Base-by-base conservation (phyloP, 2,797 vertebrate species). In the Hypotaenidia philippensis region DNA sequence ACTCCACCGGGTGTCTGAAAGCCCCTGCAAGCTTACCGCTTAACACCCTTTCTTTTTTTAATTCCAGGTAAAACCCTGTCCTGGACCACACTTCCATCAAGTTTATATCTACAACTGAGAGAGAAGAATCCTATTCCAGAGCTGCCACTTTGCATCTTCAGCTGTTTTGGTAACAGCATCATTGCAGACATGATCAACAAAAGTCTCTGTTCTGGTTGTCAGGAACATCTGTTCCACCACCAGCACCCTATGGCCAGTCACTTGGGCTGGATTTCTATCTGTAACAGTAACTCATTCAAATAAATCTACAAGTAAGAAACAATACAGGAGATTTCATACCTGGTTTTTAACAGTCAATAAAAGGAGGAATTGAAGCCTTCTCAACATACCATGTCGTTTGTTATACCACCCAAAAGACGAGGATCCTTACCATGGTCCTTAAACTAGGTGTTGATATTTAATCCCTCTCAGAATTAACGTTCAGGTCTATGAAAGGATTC, bases 381-480 rank as follows among this genome's bases (percentile, higher is more conserved):
- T 78, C 29, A 8, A 26, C 1, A 6, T 13, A 61, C 18, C 6
- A 1, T 1, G 7, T 12, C 6, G 16, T 32, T 26, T 65, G n/a
- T 18, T 66, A 4, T 2, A n/a, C 6, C 47, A 36, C 0, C 0
- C 47, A 34, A 47, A 26, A 88, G 26, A 83, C 20, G 1, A 10
- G 27, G 32, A 60, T 14, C 32, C 17, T 49, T 40, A 56, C 6
- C 2, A 12, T 13, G 69, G 20, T 6, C 57, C 63, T 82, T 32
- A 85, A 64, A 63, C 11, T 1, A 44, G 9, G 13, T 41, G 11
- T 60, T 68, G 25, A 12, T 47, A 61, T 8, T 65, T 71, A 61
- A 75, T 36, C 60, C 75, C 34, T 57, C 61, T 52, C 32, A 38
- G 31, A 82, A 86, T 82, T 59, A 64, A 31, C 8, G n/a, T 61